Evolutionary conservation across 2,113 vertebrate genomes (phyloP).

Genomic region (Plestiodon gilberti): DNA sequence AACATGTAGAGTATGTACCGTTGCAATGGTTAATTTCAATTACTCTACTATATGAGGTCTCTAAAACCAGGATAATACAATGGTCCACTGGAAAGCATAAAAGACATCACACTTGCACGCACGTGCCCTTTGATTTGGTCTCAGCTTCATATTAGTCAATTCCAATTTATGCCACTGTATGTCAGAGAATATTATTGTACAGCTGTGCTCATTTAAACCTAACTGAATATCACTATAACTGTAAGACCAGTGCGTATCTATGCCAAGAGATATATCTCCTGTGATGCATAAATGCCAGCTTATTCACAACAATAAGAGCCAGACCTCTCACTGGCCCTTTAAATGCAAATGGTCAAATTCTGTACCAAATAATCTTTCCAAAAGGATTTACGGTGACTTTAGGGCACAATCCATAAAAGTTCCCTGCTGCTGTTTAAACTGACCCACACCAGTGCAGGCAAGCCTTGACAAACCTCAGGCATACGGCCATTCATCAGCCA

Average conservation of each 20-base stretch:
- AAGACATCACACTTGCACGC: neutral
- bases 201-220: constrained; percentile 5
- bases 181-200: neutral
- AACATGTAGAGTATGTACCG: no score
- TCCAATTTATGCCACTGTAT: neutral
- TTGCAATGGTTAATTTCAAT: neutral
- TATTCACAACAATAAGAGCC: neutral
- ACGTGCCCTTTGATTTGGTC: neutral
- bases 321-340: neutral
- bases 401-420: neutral
- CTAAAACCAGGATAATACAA: neutral
- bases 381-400: neutral
- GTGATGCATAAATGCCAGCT: neutral
- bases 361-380: neutral
- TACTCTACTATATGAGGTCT: neutral
- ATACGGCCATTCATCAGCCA: no score
- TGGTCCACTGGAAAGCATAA: no score
- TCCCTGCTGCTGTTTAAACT: neutral
- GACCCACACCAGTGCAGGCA: no score
- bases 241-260: neutral
- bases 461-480: no score
- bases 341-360: neutral
- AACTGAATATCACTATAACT: neutral
- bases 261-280: neutral
- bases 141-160: neutral